Conservation (phyloP, 2,113 vertebrate genomes). For the Sylvia atricapilla region DNA sequence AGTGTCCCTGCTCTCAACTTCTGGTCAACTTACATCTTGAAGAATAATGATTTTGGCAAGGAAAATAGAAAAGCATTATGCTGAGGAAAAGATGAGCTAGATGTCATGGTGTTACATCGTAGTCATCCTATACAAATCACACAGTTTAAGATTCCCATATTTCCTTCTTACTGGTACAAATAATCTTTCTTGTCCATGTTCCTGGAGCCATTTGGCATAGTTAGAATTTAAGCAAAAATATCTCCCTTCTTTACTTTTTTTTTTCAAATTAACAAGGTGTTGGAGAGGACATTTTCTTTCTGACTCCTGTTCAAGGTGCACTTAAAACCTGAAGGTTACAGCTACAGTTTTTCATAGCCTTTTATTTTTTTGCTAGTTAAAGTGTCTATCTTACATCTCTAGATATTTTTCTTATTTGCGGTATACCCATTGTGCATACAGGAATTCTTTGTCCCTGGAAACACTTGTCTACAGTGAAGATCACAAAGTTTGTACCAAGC, state of each 20-base stretch:
- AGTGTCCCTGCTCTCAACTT: neutral
- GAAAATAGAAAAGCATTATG: neutral
- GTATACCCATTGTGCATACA: neutral
- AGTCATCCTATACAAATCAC: neutral
- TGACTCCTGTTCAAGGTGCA: neutral
- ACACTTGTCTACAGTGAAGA: neutral
- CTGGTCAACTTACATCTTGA: neutral
- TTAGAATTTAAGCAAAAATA: neutral
- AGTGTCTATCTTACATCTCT: neutral
- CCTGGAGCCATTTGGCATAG: neutral
- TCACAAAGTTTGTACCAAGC: neutral
- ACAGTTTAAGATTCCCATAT: neutral
- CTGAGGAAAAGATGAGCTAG: conserved; percentile 6
- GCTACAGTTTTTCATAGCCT: neutral
- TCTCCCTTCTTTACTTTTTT: neutral
- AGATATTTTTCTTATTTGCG: neutral
- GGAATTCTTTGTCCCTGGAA: neutral
- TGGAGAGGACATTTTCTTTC: neutral
- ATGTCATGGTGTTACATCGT: neutral
- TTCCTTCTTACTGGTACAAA: neutral
- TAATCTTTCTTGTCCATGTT: neutral
- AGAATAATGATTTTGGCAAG: conserved; percentile 11
- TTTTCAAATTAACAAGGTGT: neutral
- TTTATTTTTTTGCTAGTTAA: neutral
- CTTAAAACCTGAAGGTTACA: neutral